Base-by-base conservation (phyloP, 2,113 vertebrate species). In the Phoxinus phoxinus region DNA sequence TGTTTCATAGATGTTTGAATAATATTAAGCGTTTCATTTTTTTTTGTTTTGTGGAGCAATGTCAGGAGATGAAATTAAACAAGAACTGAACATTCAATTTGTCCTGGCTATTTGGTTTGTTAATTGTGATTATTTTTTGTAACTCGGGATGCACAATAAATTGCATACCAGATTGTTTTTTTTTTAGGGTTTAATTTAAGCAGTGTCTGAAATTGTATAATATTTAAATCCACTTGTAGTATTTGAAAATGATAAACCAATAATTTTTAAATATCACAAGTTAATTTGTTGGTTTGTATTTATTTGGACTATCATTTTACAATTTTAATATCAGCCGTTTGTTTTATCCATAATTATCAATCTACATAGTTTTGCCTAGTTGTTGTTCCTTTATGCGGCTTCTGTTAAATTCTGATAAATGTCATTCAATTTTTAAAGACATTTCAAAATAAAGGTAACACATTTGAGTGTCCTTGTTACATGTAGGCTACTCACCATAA, bases 1-100 rank as follows among this genome's bases (percentile, higher is more conserved):
- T n/a, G 86, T 92, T 94, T 92, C 89, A 71, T 87, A 86, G 91
- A 75, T 90, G 92, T 87, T 88, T 89, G 80, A 85, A 6, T 88
- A 91, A 93, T 90, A 56, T 72, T 91, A 86, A 84, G 72, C 82
- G 75, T 85, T 86, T 77, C 67, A 32, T 76, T 81, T 44, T 85
- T 86, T 25, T 35, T 41, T 41, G 81, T 86, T 71, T 87, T 89
- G 90, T 92, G 84, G 84, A 89, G 86, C 48, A 84, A 69, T 88
- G 86, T 90, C 83, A 85, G 65, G 84, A 88, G 86, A 88, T 67
- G 9, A 88, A 79, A 89, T 90, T 89, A 90, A 91, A 90, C 56
- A 58, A 85, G 51, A 86, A 83, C n/a, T 85, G 37, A 73, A 72
- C 67, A 4, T 56, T 65, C 1, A 13, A 11, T 9, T 81, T 81